Conservation (phyloP, 2,797 vertebrate genomes). For the Trichosurus vulpecula region DNA sequence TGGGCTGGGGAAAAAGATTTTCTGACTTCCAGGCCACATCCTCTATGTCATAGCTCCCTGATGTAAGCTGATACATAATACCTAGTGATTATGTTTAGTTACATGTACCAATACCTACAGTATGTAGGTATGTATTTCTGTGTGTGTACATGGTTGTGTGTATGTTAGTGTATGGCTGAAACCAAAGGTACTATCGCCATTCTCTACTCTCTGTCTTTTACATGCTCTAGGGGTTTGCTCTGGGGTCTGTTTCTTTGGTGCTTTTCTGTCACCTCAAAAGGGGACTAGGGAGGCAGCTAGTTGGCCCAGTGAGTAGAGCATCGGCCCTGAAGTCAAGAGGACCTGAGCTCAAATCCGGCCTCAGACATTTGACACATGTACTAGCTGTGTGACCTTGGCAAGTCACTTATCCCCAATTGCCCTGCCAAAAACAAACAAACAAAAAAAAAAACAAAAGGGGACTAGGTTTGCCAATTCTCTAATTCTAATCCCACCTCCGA, state of each 20-base stretch:
- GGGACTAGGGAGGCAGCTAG: too few species aligned
- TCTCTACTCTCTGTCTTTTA: background rate
- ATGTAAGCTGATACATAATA: background rate
- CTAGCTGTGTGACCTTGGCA: too few species aligned
- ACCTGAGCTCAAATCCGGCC: too few species aligned
- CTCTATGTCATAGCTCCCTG: background rate
- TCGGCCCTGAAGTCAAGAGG: too few species aligned
- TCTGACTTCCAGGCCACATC: background rate
- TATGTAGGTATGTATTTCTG: background rate
- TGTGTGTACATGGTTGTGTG: background rate
- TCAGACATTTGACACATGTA: too few species aligned
- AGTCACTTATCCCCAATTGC: too few species aligned
- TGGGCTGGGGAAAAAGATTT: background rate
- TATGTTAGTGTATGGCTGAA: background rate
- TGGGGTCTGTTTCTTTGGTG: background rate
- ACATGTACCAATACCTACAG: background rate
- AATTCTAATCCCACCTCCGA: background rate
- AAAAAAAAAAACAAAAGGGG: too few species aligned
- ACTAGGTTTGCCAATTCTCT: background rate
- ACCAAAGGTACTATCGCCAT: background rate
- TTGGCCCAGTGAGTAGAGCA: too few species aligned
- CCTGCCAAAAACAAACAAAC: too few species aligned
- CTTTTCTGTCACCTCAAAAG: background rate
- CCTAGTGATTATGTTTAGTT: background rate
- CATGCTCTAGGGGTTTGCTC: background rate